Conservation (phyloP, 2,888 invertebrate species). For the Drosophila stalkeri region DNA sequence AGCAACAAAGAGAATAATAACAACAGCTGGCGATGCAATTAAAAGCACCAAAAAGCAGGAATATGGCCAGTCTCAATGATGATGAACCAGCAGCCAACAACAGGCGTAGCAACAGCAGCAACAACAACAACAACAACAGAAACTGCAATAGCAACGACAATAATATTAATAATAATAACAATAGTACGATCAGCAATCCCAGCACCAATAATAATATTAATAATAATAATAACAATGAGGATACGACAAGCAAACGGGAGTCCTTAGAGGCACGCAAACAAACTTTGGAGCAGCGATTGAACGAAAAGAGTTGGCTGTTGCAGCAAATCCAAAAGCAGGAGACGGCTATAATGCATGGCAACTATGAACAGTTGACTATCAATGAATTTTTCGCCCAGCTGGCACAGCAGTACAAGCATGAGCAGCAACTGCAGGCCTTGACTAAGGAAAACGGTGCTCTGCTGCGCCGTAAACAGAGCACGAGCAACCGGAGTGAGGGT, state of each 20-base stretch:
- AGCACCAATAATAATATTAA: constrained; percentile 39
- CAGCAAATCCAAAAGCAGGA: constrained; percentile 85
- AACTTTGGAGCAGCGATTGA: constrained; percentile 82
- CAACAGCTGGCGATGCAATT: constrained; percentile 74
- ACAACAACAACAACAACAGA: constrained; percentile 26
- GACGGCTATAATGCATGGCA: constrained; percentile 83
- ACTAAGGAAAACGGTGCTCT: constrained; percentile 64
- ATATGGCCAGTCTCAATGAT: constrained; percentile 77
- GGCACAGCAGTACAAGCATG: constrained; percentile 79
- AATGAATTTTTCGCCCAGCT: constrained; percentile 80
- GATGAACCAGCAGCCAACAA: constrained; percentile 65
- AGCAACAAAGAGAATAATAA: constrained; percentile 21
- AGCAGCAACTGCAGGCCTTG: constrained; percentile 61
- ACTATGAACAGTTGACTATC: constrained; percentile 80
- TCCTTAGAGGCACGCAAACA: constrained; percentile 82
- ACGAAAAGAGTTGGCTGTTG: constrained; percentile 84
- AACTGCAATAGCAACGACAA: constrained; percentile 37
- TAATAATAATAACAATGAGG: constrained; percentile 59
- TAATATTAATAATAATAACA: constrained; percentile 56
- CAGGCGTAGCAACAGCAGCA: constrained; percentile 49
- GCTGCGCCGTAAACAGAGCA: constrained; percentile 79
- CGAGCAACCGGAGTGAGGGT: constrained; percentile 62
- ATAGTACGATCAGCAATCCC: constrained; percentile 5
- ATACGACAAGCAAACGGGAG: constrained; percentile 72
- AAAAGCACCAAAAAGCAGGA: constrained; percentile 69